Evolutionary conservation across 1,140 invertebrate genomes (phyloP).

Genomic region (Nasonia vitripennis): DNA sequence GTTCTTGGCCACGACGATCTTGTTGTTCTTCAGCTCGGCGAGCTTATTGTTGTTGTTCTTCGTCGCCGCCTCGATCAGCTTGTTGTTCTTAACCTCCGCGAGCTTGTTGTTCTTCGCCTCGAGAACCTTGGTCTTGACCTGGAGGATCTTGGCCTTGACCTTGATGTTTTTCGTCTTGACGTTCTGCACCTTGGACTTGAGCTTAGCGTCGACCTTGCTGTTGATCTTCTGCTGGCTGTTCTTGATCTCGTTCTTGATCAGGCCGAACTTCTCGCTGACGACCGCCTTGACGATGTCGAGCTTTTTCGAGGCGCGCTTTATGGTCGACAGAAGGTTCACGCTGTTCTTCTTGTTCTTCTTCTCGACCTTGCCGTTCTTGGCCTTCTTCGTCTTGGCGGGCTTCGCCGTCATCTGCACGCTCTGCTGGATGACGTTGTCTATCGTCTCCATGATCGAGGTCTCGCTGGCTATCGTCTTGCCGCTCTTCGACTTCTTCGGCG

Average conservation of each 20-base stretch:
- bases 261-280: conserved; percentile 27
- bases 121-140: conserved; percentile 64
- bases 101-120: conserved; percentile 34
- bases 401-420: conserved; percentile 71
- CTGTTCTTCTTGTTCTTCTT: conserved; percentile 55
- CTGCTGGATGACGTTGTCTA: conserved; percentile 69
- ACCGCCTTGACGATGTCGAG: conserved; percentile 68
- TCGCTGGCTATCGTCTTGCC: conserved; percentile 67
- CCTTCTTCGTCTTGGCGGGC: conserved; percentile 57
- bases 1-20: conserved; percentile 1
- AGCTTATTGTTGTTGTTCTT: conserved; percentile 53
- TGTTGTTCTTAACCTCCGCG: conserved; percentile 57
- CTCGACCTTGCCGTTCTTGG: conserved; percentile 30
- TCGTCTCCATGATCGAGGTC: conserved; percentile 71
- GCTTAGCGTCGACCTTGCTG: conserved; percentile 57
- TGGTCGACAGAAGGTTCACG: conserved; percentile 67
- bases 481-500: conserved; percentile 50
- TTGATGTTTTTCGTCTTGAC: conserved; percentile 63
- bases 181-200: conserved; percentile 60
- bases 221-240: conserved; percentile 57
- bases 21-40: conserved; percentile 52
- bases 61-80: conserved; percentile 62
- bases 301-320: conserved; percentile 76
- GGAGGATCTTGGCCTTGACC: conserved; percentile 57
- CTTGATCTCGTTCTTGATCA: conserved; percentile 33